phyloP scores from a whole-genome alignment of 2,888 invertebrate species.

The Rhimphoctona megacephalus region DNA sequence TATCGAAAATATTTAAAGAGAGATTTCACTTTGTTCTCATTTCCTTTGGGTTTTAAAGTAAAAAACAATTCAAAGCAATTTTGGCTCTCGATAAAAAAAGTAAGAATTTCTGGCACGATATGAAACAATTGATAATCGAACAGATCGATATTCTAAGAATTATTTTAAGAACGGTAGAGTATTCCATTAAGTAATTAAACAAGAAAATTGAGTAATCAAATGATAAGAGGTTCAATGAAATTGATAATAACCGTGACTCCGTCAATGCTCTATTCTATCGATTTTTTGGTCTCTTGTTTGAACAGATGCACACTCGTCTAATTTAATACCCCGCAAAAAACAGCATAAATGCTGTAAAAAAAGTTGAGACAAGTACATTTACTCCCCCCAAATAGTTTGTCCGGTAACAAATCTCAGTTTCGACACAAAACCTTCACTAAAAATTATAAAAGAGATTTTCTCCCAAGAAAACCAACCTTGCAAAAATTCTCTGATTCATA shows the following conservation, averaged over 20 bases:
- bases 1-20: too few relatives aligned
- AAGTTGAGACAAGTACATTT: too few relatives aligned
- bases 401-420: too few relatives aligned
- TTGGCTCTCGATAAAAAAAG: neutral
- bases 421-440: too few relatives aligned
- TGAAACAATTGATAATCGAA: neutral
- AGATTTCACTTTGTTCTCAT: too few relatives aligned
- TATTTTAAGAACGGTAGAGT: neutral
- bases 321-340: too few relatives aligned
- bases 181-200: neutral
- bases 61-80: neutral
- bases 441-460: too few relatives aligned
- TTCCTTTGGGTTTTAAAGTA: neutral
- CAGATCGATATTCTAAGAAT: neutral
- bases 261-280: neutral
- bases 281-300: neutral
- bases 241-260: neutral
- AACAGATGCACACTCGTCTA: constrained; percentile 24
- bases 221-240: neutral
- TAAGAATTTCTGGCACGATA: neutral
- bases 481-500: too few relatives aligned
- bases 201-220: neutral
- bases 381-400: too few relatives aligned
- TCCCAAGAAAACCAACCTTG: too few relatives aligned
- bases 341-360: too few relatives aligned